These are phyloP conservation scores for Drosophila nigrodunni DNA, from an alignment of 1,140 invertebrate genomes.

Conservation along the genomic window DNA sequence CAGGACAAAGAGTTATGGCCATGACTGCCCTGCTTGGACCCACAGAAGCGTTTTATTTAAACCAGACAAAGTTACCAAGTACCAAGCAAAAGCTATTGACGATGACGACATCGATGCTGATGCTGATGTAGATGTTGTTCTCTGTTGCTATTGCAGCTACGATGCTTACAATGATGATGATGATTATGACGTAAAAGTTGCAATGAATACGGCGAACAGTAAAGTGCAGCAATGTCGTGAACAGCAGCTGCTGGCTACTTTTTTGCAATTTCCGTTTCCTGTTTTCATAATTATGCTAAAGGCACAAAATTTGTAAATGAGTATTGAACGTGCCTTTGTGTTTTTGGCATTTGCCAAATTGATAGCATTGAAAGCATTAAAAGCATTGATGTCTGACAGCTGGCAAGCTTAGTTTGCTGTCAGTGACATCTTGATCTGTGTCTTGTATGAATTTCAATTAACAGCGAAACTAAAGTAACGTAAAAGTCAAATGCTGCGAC, in stretches of 20 bases:
- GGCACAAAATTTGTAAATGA: slow-evolving; percentile 64
- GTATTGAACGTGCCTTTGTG: slow-evolving; percentile 52
- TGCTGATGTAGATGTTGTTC: slow-evolving; percentile 49
- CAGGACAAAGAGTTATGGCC: slow-evolving; percentile 80
- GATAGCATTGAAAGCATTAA: slow-evolving; percentile 47
- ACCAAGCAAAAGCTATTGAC: slow-evolving; percentile 69
- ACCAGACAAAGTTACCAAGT: slow-evolving; percentile 76
- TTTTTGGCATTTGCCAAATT: slow-evolving; percentile 7
- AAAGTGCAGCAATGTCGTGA: slow-evolving; percentile 55
- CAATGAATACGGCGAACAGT: slow-evolving; percentile 58
- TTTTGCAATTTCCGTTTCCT: slow-evolving; percentile 67
- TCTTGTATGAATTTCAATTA: slow-evolving; percentile 81
- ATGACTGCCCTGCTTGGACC: slow-evolving; percentile 26
- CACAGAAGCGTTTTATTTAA: slow-evolving; percentile 35
- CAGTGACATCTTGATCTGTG: slow-evolving; percentile 68
- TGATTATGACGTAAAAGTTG: slow-evolving; percentile 64
- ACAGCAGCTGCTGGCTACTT: slow-evolving; percentile 34
- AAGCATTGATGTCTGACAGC: slow-evolving; percentile 45
- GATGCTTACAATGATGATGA: slow-evolving; percentile 15
- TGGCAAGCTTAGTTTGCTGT: slow-evolving; percentile 34
- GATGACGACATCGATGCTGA: slow-evolving; percentile 53
- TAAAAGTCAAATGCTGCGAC: slow-evolving; percentile 63
- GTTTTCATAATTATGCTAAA: slow-evolving; percentile 71
- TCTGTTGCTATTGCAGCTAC: slow-evolving; percentile 11
- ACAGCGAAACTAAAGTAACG: slow-evolving; percentile 43